These are phyloP conservation scores for Lophotis ruficrista DNA, from an alignment of 2,113 vertebrate species.

Conservation along the genomic window DNA sequence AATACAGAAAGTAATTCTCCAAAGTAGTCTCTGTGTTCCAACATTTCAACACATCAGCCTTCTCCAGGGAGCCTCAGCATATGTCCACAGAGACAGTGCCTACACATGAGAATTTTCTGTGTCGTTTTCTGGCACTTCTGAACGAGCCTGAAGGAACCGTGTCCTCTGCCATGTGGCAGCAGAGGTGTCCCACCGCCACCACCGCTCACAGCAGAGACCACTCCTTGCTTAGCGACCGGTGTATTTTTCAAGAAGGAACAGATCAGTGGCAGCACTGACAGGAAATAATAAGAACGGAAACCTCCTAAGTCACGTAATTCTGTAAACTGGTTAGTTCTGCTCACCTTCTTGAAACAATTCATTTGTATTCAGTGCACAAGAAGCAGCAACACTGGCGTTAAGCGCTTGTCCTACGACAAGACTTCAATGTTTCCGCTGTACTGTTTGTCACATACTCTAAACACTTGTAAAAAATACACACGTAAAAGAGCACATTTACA, in stretches of 20 bases:
- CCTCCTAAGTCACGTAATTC: not conserved
- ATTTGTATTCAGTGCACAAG: not conserved
- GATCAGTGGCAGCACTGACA: not conserved
- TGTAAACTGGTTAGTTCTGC: not conserved
- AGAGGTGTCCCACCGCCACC: not conserved
- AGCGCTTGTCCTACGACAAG: not conserved
- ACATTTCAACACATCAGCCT: not conserved
- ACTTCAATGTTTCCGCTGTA: not conserved
- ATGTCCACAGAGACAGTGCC: not conserved
- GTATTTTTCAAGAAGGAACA: not conserved
- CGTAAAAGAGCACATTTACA: not conserved
- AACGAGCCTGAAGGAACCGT: not conserved
- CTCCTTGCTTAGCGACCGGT: not conserved
- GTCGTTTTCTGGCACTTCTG: not conserved
- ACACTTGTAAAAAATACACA: not conserved
- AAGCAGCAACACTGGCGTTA: not conserved
- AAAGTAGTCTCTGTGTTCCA: not conserved
- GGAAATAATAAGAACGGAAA: not conserved
- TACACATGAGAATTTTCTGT: not conserved
- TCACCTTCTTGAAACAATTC: not conserved
- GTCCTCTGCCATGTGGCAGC: not conserved
- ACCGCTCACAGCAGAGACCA: fast-evolving
- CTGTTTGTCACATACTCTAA: not conserved
- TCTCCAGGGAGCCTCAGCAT: not conserved
- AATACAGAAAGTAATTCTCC: conserved; percentile 9